Percentiles rank a stretch among this genome's conserved stretches.
Conservation (phyloP, 2,888 invertebrate species). For the Drosophila kokeensis region DNA sequence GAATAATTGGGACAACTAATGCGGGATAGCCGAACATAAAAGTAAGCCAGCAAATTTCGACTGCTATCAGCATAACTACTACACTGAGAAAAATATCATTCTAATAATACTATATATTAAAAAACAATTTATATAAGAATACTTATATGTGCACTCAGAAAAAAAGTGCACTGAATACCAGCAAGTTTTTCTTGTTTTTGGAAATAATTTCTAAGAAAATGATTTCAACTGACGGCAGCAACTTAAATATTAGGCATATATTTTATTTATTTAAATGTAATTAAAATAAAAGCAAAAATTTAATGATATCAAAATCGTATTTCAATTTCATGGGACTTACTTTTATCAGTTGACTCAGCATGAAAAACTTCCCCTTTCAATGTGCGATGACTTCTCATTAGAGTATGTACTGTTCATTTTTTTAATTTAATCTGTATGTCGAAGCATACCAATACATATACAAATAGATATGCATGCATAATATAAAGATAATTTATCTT, state of each 20-base stretch:
- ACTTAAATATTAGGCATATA: too few species aligned
- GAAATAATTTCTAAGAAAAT: too few species aligned
- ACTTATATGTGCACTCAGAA: not conserved
- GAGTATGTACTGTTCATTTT: not conserved
- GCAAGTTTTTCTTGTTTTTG: not conserved
- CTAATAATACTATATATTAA: not conserved
- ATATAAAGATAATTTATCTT: not conserved
- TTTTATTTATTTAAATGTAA: too few species aligned
- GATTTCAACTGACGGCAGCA: too few species aligned
- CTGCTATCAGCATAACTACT: not conserved
- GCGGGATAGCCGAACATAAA: slow-evolving; percentile 39
- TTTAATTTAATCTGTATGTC: not conserved
- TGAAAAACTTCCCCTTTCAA: not conserved
- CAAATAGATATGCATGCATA: not conserved
- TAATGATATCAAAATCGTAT: not conserved
- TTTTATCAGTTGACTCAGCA: not conserved
- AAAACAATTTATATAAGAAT: not conserved
- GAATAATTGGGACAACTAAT: slow-evolving; percentile 15
- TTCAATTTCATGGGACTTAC: not conserved
- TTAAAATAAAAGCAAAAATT: not conserved
- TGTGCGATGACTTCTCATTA: not conserved
- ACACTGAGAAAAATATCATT: not conserved
- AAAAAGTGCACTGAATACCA: not conserved
- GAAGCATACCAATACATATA: not conserved
- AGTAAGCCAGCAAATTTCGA: slow-evolving; percentile 1